Evolutionary conservation across 2,888 invertebrate genomes (phyloP).

Genomic region (Megamerina dolium): DNA sequence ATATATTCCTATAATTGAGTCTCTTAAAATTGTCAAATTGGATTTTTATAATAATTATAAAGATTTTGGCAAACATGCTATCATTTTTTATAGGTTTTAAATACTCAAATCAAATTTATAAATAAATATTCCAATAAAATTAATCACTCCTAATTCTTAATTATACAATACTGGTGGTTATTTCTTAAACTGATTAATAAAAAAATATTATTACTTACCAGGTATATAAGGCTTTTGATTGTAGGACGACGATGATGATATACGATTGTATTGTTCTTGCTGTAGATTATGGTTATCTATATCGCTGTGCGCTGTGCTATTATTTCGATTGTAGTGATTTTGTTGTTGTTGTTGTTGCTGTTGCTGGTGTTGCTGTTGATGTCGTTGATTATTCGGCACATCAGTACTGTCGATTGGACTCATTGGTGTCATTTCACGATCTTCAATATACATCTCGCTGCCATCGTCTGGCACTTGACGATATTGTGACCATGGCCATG

Average conservation of each 20-base stretch:
- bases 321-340: slow-evolving; percentile 28
- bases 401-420: slow-evolving; percentile 50
- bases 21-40: too few relatives aligned
- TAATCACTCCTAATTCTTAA: too few relatives aligned
- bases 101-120: too few relatives aligned
- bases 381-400: slow-evolving; percentile 41
- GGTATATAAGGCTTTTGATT: slow-evolving; percentile 52
- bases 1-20: too few relatives aligned
- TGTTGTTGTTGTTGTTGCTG: too few relatives aligned
- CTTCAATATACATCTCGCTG: slow-evolving; percentile 54
- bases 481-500: slow-evolving; percentile 55
- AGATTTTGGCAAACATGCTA: too few relatives aligned
- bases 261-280: slow-evolving; percentile 41
- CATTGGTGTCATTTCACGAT: slow-evolving; percentile 53
- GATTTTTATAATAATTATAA: too few relatives aligned
- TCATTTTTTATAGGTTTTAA: too few relatives aligned
- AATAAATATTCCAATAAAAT: too few relatives aligned
- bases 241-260: slow-evolving; percentile 47
- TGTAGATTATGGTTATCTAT: slow-evolving; percentile 47
- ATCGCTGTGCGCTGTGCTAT: slow-evolving; percentile 40
- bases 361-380: too few relatives aligned
- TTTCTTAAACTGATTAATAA: too few relatives aligned
- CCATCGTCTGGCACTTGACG: slow-evolving; percentile 60
- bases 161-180: too few relatives aligned
- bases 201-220: slow-evolving; percentile 33